Evolutionary conservation across 2,113 vertebrate genomes (phyloP).

Genomic region (Chascanopsetta lugubris): DNA sequence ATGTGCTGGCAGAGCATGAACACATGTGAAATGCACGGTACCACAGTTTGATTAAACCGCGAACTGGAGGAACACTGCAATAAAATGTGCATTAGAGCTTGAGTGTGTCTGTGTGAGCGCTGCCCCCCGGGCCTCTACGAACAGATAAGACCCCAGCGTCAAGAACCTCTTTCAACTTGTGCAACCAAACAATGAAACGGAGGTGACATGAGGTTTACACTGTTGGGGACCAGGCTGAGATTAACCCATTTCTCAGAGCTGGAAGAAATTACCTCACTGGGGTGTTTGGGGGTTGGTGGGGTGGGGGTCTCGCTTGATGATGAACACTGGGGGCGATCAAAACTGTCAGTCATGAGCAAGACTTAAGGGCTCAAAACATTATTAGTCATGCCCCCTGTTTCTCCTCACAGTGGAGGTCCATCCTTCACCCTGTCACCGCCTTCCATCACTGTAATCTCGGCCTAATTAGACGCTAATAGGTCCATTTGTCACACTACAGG

Average conservation of each 20-base stretch:
- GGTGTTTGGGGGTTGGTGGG: neutral
- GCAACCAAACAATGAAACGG: slow-evolving; percentile 3
- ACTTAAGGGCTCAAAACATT: slow-evolving; percentile 53
- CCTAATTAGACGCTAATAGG: slow-evolving; percentile 72
- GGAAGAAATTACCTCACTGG: slow-evolving; percentile 17
- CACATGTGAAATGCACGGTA: neutral
- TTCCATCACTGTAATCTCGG: slow-evolving; percentile 67
- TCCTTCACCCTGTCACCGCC: slow-evolving; percentile 65
- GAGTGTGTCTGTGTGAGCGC: slow-evolving; percentile 3
- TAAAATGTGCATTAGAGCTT: slow-evolving; percentile 9
- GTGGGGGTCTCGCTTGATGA: slow-evolving; percentile 39
- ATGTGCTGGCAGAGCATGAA: neutral
- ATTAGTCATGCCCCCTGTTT: slow-evolving; percentile 58
- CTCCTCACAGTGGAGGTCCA: slow-evolving; percentile 48
- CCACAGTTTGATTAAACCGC: neutral
- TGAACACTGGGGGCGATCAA: slow-evolving; percentile 38
- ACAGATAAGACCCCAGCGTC: neutral
- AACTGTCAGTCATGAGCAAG: slow-evolving; percentile 53
- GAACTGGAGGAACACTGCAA: neutral
- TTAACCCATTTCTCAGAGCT: slow-evolving; percentile 19
- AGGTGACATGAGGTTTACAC: neutral
- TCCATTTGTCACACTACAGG: slow-evolving; percentile 70
- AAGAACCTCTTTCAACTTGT: slow-evolving; percentile 11
- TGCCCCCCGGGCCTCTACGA: slow-evolving; percentile 13
- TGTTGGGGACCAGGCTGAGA: neutral